Percentiles rank a stretch among this genome's conserved stretches.
Evolutionary conservation across 2,797 vertebrate species (phyloP).

Genomic region (Coracias cyanogaster): DNA sequence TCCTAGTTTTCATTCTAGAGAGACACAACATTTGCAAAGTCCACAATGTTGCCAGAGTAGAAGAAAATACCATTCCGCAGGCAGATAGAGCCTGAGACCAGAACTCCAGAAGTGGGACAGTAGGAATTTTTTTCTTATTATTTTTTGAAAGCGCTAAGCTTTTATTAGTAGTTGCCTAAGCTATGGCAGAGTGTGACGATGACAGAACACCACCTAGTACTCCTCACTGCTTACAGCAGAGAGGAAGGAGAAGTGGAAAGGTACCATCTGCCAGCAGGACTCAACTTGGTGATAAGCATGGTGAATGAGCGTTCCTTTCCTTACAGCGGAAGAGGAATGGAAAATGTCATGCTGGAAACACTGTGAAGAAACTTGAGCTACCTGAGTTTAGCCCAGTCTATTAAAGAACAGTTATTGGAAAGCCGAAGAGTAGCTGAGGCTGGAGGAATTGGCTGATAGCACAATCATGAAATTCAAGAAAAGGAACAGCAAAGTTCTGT

Average conservation of each 20-base stretch:
- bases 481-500: neutral
- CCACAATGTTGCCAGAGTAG: neutral
- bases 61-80: neutral
- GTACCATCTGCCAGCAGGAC: neutral
- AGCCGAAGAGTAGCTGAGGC: neutral
- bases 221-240: neutral
- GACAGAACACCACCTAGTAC: neutral
- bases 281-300: neutral
- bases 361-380: neutral
- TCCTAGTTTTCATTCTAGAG: neutral
- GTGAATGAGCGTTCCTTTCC: neutral
- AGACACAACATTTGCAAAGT: slow-evolving; percentile 4
- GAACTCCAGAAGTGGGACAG: neutral
- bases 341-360: neutral
- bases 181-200: neutral
- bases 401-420: neutral
- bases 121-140: neutral
- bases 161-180: neutral
- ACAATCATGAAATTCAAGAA: neutral
- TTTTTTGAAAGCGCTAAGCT: neutral
- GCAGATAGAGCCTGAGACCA: neutral
- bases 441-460: neutral
- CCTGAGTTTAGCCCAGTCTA: neutral
- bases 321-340: neutral
- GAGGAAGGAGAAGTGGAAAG: neutral